Base-by-base conservation (phyloP, 2,113 vertebrate genomes). In the Nerophis lumbriciformis region DNA sequence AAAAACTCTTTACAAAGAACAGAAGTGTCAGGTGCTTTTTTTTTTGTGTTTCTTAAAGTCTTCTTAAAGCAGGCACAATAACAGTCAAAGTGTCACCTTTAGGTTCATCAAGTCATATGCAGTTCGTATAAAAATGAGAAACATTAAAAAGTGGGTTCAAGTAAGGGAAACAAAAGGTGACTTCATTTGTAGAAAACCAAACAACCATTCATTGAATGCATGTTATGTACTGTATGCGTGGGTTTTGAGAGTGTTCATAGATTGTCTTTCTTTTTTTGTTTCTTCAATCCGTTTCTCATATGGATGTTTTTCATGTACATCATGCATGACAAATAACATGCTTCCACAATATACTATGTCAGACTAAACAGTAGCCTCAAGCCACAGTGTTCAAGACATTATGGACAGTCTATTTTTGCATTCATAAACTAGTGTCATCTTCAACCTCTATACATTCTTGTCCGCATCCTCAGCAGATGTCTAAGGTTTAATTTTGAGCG, bases 41-140 rank as follows among this genome's bases (percentile, higher is more conserved):
- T 47, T 8, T 51, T 15, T 48, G 53, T 8, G 45, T 59, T 13
- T 51, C 9, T 47, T 13, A 15, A 35, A 15, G 28, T 50, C 11
- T 38, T 63, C 49, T 76, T 51, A 15, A 21, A 65, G 57, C 4
- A 55, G 76, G 69, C 70, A 71, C 82, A 63, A 76, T 62, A 71
- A 61, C 74, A 63, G 61, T 51, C 52, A 16, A 58, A 78, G 54
- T 68, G 74, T 37, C 5, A 53, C 44, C 39, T 53, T 66, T 47
- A 38, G 42, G 61, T 53, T 48, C 51, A 65, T 35, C 36, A 54
- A 59, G 38, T 50, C 57, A 9, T 42, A 59, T 5, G 60, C 14
- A 48, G 57, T 49, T n/a, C 63, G 39, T 16, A 53, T 42, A 48
- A 13, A 61, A 56, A 57, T 39, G 2, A 56, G 58, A 7, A 21